These are phyloP conservation scores for Dendrolimus punctatus DNA, from an alignment of 1,140 invertebrate genomes.

Conservation along the genomic window DNA sequence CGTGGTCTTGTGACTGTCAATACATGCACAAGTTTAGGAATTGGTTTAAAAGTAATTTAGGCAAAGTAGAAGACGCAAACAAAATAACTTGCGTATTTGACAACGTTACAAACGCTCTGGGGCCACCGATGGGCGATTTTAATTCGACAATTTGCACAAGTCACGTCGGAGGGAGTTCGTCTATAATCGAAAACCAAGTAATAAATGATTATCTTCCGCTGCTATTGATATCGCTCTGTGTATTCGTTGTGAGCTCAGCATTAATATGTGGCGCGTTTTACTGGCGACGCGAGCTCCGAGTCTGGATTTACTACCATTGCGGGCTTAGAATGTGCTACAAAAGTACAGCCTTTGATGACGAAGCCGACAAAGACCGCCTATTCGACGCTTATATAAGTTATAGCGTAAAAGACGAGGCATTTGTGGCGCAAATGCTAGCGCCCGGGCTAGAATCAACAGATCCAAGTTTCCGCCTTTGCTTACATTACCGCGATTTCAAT, in stretches of 20 bases:
- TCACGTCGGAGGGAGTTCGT: constrained; percentile 76
- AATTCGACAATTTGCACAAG: constrained; percentile 80
- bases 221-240: constrained; percentile 80
- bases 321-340: constrained; percentile 88
- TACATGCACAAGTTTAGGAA: constrained; percentile 84
- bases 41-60: constrained; percentile 82
- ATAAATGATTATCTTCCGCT: constrained; percentile 87
- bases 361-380: constrained; percentile 85
- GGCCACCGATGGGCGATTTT: constrained; percentile 76
- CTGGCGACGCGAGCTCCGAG: constrained; percentile 86
- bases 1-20: constrained; percentile 92
- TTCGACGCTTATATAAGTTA: constrained; percentile 95
- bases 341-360: constrained; percentile 81
- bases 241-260: constrained; percentile 81
- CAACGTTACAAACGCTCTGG: constrained; percentile 76
- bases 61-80: constrained; percentile 81
- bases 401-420: constrained; percentile 91
- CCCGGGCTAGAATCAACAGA: constrained; percentile 84
- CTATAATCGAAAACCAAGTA: constrained; percentile 81
- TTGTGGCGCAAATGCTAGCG: constrained; percentile 88
- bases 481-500: constrained; percentile 89
- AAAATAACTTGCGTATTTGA: constrained; percentile 80
- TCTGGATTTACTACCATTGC: constrained; percentile 91
- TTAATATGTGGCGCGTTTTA: constrained; percentile 83
- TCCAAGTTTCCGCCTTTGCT: constrained; percentile 84